Evolutionary conservation across 2,113 vertebrate genomes (phyloP).

Genomic region (Heliornis fulica): DNA sequence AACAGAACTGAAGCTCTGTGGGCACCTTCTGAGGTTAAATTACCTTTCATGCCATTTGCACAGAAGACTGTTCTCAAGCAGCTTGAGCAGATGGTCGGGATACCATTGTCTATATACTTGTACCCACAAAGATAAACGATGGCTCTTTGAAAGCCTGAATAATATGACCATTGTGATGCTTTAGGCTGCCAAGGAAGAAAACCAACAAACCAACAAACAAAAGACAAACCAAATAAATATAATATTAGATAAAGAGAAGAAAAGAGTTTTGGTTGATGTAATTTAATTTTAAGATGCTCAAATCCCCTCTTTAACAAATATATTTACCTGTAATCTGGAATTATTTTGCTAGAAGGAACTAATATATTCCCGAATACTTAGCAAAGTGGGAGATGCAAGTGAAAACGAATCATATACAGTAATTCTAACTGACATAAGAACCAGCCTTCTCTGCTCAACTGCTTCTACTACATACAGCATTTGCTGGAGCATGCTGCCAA

Average conservation of each 20-base stretch:
- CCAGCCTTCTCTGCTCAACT: background rate
- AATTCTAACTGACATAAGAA: background rate
- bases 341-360: background rate
- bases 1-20: constrained; percentile 42
- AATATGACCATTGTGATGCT: background rate
- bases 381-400: background rate
- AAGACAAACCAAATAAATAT: background rate
- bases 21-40: constrained; percentile 41
- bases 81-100: constrained; percentile 10
- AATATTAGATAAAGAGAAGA: background rate
- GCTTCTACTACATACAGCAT: background rate
- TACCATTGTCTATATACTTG: constrained; percentile 24
- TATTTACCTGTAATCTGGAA: background rate
- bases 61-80: constrained; percentile 40
- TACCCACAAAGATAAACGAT: constrained; percentile 36
- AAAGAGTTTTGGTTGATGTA: background rate
- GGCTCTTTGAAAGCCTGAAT: constrained; percentile 20
- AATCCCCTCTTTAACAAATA: background rate
- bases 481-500: background rate
- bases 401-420: background rate
- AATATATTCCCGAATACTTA: background rate
- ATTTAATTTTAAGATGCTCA: background rate
- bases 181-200: constrained; percentile 16
- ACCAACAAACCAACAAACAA: background rate
- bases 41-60: constrained; percentile 56